Evolutionary conservation across 2,888 invertebrate species (phyloP), one percentile per base, ranked within the genome.

Genomic region (Conus canariensis): DNA sequence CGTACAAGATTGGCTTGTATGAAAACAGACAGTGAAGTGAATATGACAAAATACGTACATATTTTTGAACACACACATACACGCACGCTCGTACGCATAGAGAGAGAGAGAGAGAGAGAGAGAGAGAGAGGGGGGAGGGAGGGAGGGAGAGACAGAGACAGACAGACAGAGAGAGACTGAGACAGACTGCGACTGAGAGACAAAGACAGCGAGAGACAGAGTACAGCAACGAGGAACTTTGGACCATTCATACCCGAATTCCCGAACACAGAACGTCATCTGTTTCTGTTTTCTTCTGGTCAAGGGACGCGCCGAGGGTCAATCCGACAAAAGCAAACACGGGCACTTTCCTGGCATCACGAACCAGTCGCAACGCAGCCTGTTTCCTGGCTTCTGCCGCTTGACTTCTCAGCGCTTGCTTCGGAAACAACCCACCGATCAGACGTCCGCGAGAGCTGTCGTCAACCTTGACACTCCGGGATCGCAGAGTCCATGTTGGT

Each of bases 321-420:
- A 94, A 30, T 6, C 94, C 94, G 74, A 93, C 92, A 70, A 94
- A 93, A 1, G 93, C 93, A 80, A 93, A 92, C 4, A 94, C 88
- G 14, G 94, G 93, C 19, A 93, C 91, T 89, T 91, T 91, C 86
- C 92, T 90, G n/a, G 91, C 91, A 25, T 88, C 88, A 64, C 90
- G 88, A 74, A 91, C 77, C 67, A 92, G 91, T 30, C 91, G 91
- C 90, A 92, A 90, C 60, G 93, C 93, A 16, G 94, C 93, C 83
- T 88, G 89, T 70, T 93, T 90, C 14, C 94, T 88, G 64, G 92
- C 70, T 64, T 93, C 92, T 12, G 92, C 91, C 3, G 94, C 94
- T 22, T 93, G 87, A 19, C 92, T 93, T 60, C 91, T 89, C 87
- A 90, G 91, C 60, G 89, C 91, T n/a, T 91, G 87, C 16, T 90